These are phyloP conservation scores for Corydoras sp. DNA, from an alignment of 2,113 vertebrate genomes.

Conservation along the genomic window DNA sequence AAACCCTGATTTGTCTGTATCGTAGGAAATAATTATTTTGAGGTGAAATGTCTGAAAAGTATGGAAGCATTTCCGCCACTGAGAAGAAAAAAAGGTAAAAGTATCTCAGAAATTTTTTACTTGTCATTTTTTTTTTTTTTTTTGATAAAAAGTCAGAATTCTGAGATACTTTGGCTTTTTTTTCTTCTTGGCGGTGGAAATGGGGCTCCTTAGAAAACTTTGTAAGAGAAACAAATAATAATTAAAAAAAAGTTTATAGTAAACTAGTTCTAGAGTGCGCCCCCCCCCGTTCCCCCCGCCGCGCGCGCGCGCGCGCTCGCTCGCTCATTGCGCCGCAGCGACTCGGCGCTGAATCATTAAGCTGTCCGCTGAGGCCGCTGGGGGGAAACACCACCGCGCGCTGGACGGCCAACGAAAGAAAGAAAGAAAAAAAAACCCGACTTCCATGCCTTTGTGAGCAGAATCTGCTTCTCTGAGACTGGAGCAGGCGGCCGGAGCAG, in stretches of 20 bases:
- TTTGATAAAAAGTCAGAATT: not conserved
- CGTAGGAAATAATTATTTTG: no score
- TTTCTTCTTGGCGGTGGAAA: no score
- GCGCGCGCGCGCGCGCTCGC: not conserved
- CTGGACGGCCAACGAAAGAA: constrained; percentile 4
- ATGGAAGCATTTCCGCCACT: no score
- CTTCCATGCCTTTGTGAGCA: not conserved
- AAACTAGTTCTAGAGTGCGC: not conserved
- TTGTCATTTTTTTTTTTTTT: no score
- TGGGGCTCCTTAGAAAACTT: no score
- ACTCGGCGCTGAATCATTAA: constrained; percentile 21
- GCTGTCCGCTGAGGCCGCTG: constrained; percentile 41
- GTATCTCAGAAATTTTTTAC: no score
- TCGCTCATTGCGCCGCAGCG: not conserved
- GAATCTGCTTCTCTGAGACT: constrained; percentile 12
- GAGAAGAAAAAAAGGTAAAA: no score
- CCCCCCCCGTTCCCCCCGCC: constrained; percentile 21
- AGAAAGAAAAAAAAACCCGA: not conserved
- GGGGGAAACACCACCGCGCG: constrained; percentile 34
- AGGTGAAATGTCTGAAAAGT: no score
- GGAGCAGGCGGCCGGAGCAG: constrained; percentile 2
- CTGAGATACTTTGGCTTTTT: no score
- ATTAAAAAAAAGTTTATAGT: no score
- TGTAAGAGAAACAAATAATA: no score
- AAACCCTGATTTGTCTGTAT: no score